Base-by-base conservation (phyloP, 2,888 invertebrate genomes). In the Calliopum simillimum region DNA sequence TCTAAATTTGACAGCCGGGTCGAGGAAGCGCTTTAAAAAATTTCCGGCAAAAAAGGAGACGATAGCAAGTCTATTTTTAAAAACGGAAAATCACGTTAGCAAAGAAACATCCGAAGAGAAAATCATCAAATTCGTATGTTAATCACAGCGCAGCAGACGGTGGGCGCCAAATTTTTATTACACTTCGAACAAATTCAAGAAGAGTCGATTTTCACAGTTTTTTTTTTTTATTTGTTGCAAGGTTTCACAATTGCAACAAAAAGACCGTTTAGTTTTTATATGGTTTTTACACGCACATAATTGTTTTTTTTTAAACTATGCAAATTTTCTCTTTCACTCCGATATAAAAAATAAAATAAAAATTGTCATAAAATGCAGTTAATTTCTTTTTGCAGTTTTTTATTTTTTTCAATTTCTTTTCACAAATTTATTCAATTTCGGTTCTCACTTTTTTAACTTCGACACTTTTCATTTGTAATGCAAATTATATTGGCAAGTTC, bases 11-110 rank as follows among this genome's bases (percentile, higher is more conserved):
- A 19, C 47, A 47, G 62, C 21, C 46, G 64, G 64, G 33, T 33
- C 8, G 33, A 33, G 33, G 41, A 51, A 64, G 51, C 64, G 51
- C 51, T 53, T 25, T 14, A 46, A 64, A 2, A 25, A 65, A 14
- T 53, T 65, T 65, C 55, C 65, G 65, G 44, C 46, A 43, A 44
- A 53, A 64, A 64, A 53, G 33, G 33, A 33, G 33, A 6, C 33
- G 33, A 33, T 8, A 33, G 5, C 33, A 33, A n/a, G 33, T 53
- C 21, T 64, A 53, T 64, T 64, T 64, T 64, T 21, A 53, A 19
- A 64, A 41, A 33, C n/a, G 49, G 47, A 41, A 41, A 41, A 6
- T 2, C 4, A 56, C 14, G 5, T 33, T 13, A 41, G 16, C 58
- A 25, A 16, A 14, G 61, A 13, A 46, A 46, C 6, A 44, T 21